These are phyloP conservation scores for Eunapius fragilis DNA, from an alignment of 37 sponge, comb jelly and placozoan species.

Conservation along the genomic window DNA sequence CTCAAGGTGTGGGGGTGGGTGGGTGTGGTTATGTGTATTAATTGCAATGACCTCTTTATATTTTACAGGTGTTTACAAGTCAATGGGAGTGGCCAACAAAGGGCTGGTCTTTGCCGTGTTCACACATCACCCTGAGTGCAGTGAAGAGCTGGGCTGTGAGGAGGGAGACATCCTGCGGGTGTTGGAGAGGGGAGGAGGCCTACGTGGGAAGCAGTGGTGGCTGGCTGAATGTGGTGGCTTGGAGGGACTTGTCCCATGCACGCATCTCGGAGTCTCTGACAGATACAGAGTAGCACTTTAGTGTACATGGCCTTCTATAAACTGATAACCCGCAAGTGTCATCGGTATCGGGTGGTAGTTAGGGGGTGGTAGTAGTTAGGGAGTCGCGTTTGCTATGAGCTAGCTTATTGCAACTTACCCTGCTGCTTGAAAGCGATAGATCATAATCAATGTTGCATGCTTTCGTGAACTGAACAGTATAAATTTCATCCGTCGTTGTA, in stretches of 20 bases:
- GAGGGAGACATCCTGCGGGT: slow-evolving; percentile 55
- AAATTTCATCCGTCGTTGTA: no score
- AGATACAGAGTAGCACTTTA: slow-evolving; percentile 3
- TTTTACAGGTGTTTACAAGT: slow-evolving; percentile 4
- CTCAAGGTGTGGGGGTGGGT: not conserved
- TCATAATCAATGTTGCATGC: no score
- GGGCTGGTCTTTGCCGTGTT: slow-evolving; percentile 74
- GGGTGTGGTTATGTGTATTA: not conserved
- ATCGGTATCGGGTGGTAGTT: no score
- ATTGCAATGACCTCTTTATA: not conserved
- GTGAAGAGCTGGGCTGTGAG: slow-evolving; percentile 61
- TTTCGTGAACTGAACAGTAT: no score
- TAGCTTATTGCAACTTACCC: no score
- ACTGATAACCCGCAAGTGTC: no score
- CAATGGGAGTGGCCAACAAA: slow-evolving; percentile 46
- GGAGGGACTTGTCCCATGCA: slow-evolving; percentile 70
- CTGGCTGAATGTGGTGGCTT: slow-evolving; percentile 50
- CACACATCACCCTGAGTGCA: slow-evolving; percentile 23
- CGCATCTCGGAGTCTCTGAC: slow-evolving; percentile 28
- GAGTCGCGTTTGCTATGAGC: no score
- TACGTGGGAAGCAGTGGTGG: slow-evolving; percentile 74
- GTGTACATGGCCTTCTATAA: no score
- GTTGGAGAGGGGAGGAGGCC: slow-evolving; percentile 32
- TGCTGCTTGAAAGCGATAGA: no score
- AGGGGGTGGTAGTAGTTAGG: no score